Evolutionary conservation across 37 sponge, comb jelly and placozoan species (phyloP).

Genomic region (Trichoplax adhaerens): DNA sequence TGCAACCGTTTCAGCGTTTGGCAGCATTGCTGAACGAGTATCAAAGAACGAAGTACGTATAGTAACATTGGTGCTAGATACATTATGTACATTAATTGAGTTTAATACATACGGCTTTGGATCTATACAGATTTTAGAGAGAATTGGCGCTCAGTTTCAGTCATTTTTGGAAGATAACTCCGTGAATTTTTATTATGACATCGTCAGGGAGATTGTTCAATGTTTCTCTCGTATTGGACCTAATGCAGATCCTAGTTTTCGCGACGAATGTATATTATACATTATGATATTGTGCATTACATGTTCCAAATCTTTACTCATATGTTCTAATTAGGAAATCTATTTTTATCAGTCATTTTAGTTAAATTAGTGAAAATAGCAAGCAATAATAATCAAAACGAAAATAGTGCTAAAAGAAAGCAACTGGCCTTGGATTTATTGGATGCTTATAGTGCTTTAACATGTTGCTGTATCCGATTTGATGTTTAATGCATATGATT

Average conservation of each 20-base stretch:
- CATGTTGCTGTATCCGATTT: constrained; percentile 69
- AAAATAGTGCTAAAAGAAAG: constrained; percentile 32
- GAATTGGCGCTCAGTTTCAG: constrained; percentile 49
- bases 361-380: constrained; percentile 29
- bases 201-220: constrained; percentile 36
- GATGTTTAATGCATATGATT: not conserved
- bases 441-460: constrained; percentile 49
- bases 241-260: constrained; percentile 59
- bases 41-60: not conserved
- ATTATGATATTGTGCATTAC: too few species aligned
- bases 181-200: constrained; percentile 30
- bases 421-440: constrained; percentile 42
- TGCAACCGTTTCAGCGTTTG: constrained; percentile 42
- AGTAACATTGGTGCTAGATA: not conserved
- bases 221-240: constrained; percentile 58
- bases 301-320: not conserved
- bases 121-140: constrained; percentile 15
- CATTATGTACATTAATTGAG: not conserved
- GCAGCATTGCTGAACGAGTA: constrained; percentile 39
- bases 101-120: constrained; percentile 6
- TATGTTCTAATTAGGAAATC: not conserved
- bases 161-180: constrained; percentile 20
- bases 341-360: constrained; percentile 47
- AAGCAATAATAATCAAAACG: constrained; percentile 13
- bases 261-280: constrained; percentile 59